Base-by-base conservation (phyloP, 30 jellyfish, hydroid and myxozoan genomes). In the Rhopilema esculentum region DNA sequence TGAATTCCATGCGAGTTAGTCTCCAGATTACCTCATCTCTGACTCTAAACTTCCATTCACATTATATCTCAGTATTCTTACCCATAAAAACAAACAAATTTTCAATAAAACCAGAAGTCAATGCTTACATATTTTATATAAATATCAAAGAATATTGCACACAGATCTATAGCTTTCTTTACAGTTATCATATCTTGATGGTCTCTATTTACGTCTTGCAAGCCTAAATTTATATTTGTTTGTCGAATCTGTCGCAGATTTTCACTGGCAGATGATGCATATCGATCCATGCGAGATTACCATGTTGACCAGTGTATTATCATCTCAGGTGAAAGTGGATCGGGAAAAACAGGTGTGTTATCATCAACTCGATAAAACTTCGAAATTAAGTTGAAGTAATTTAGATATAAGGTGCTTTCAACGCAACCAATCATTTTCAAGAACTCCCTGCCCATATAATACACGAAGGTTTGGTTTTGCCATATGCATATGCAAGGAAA, bases 251-350 rank as follows among this genome's bases (percentile, higher is more conserved):
- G 65, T 61, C 27, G 0, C 50, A 95, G 99, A 64, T 95, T 82
- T 87, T 80, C 99, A 27, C 81, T 95, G 77, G 99, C 99, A 0
- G 99, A 95, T 82, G 99, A 95, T 70, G 99, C 99, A 1, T 95
- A 95, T 72, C 87, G 99, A 18, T 91, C 97, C 7, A 89, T 95
- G 97, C 82, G 99, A 90, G 99, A 95, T 87, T 95, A 82, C 82
- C 90, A 95, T 73, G 67, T 85, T 16, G 99, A 95, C 75, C 99
- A 95, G 66, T 95, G 99, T 69, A 90, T 95, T 53, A 95, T 95
- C 20, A 95, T 95, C 26, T 95, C 99, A 32, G 99, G 99, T 7
- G 99, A 95, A 73, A 95, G 99, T 85, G 99, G 99, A 7, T 86
- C 99, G 0, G 99, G 99, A 30, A 95, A 95, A 81, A 95, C 99